These are phyloP conservation scores for Hydroisotoma schaefferi DNA, from an alignment of 2,888 invertebrate genomes.

Conservation along the genomic window DNA sequence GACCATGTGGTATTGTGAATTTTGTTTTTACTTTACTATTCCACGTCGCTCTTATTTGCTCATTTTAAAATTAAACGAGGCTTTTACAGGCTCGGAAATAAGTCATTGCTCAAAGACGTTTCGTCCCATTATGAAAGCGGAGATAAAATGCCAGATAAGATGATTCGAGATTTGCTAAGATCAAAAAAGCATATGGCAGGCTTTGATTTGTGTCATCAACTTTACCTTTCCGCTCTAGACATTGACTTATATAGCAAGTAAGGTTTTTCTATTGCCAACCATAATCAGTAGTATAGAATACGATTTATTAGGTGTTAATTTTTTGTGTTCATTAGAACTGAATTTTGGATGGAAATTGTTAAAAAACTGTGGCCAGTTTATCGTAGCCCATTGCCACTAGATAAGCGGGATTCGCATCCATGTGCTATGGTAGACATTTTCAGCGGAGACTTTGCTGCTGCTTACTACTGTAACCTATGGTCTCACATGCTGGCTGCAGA, in stretches of 20 bases:
- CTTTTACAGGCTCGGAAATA: slow-evolving; percentile 42
- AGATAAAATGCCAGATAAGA: slow-evolving; percentile 65
- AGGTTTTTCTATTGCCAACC: slow-evolving; percentile 32
- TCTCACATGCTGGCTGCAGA: slow-evolving; percentile 87
- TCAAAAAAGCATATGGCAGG: slow-evolving; percentile 72
- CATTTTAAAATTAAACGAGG: not conserved
- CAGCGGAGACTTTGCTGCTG: slow-evolving; percentile 76
- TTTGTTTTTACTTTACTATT: not conserved
- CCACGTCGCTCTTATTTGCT: slow-evolving; percentile 3
- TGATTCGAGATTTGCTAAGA: slow-evolving; percentile 62
- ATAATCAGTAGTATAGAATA: no score
- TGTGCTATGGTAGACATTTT: slow-evolving; percentile 81
- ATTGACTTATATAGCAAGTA: slow-evolving; percentile 72
- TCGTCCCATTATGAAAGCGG: slow-evolving; percentile 66
- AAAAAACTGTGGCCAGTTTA: slow-evolving; percentile 76
- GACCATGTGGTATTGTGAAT: slow-evolving; percentile 62
- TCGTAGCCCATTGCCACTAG: slow-evolving; percentile 65
- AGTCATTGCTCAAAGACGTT: slow-evolving; percentile 35
- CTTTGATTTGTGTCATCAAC: slow-evolving; percentile 71
- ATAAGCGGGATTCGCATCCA: slow-evolving; percentile 76
- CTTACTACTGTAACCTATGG: slow-evolving; percentile 81
- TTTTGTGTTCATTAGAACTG: slow-evolving; percentile 54
- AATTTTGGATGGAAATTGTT: slow-evolving; percentile 79
- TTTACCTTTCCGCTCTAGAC: slow-evolving; percentile 79
- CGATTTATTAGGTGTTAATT: not conserved